These are phyloP conservation scores for Callosobruchus maculatus DNA, from an alignment of 2,888 invertebrate species.

Conservation along the genomic window DNA sequence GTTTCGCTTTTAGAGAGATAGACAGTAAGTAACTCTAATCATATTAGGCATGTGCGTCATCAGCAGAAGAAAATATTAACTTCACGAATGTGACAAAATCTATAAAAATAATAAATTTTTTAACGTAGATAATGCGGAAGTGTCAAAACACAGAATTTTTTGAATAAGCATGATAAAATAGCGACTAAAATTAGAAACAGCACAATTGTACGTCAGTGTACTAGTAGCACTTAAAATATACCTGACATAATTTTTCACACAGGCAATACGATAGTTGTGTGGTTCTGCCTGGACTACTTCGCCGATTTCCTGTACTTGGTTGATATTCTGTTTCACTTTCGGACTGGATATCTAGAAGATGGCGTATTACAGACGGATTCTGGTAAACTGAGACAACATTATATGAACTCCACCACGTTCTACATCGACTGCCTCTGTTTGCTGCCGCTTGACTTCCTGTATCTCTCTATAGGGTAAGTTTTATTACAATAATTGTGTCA, in stretches of 20 bases:
- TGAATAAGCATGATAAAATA: too few relatives aligned
- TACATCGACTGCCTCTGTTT: conserved; percentile 98
- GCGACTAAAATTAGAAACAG: too few relatives aligned
- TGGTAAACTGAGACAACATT: conserved; percentile 88
- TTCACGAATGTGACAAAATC: too few relatives aligned
- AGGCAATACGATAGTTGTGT: conserved; percentile 84
- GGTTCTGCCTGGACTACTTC: conserved; percentile 96
- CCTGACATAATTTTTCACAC: too few relatives aligned
- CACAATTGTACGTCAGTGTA: too few relatives aligned
- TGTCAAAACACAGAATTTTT: too few relatives aligned
- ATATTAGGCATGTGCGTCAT: too few relatives aligned
- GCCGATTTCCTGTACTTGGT: conserved; percentile 94
- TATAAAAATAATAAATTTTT: too few relatives aligned
- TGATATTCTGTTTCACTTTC: conserved; percentile 96
- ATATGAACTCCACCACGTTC: conserved; percentile 93
- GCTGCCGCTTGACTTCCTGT: conserved; percentile 95
- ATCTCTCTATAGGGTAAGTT: conserved; percentile 77
- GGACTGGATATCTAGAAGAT: conserved; percentile 95
- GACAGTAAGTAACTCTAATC: conserved; percentile 71
- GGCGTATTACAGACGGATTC: conserved; percentile 96
- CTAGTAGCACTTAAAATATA: too few relatives aligned
- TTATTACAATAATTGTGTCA: too few relatives aligned
- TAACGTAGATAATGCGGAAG: too few relatives aligned
- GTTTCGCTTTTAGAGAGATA: conserved; percentile 98
- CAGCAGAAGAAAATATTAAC: too few relatives aligned